Conservation (phyloP, 2,113 vertebrate species). For the Phalacrocorax aristotelis region DNA sequence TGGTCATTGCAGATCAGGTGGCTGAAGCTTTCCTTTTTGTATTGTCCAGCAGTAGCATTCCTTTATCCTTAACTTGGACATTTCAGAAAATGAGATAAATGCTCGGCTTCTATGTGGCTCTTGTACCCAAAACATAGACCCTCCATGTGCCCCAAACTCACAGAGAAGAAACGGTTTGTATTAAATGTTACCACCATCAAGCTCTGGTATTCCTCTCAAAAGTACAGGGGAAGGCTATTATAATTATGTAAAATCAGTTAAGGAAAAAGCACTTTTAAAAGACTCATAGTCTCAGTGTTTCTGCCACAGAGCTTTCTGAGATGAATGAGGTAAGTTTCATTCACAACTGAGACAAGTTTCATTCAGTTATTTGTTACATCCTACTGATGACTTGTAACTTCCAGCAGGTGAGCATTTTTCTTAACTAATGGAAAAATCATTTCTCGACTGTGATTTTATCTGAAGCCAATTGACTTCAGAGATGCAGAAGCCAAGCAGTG, state of each 20-base stretch:
- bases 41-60: not conserved
- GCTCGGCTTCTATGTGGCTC: fast-evolving
- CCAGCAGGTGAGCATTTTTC: not conserved
- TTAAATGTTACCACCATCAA: not conserved
- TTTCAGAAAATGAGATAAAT: not conserved
- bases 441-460: not conserved
- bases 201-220: not conserved
- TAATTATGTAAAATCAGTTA: not conserved
- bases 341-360: slow-evolving; percentile 4
- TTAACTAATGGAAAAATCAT: not conserved
- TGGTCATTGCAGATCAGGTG: not conserved
- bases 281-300: not conserved
- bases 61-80: not conserved
- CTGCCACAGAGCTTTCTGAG: not conserved
- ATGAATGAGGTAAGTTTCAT: slow-evolving; percentile 30
- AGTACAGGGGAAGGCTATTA: not conserved
- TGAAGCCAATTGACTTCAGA: not conserved
- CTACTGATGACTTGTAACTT: not conserved
- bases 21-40: not conserved
- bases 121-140: not conserved
- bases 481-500: not conserved
- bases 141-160: not conserved
- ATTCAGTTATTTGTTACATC: not conserved
- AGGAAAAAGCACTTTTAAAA: not conserved
- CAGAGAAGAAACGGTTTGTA: not conserved